A percentile compares a stretch with the other conserved stretches of the same genome.
phyloP scores from a whole-genome alignment of 2,797 vertebrate species.

The Peromyscus nudipes region DNA sequence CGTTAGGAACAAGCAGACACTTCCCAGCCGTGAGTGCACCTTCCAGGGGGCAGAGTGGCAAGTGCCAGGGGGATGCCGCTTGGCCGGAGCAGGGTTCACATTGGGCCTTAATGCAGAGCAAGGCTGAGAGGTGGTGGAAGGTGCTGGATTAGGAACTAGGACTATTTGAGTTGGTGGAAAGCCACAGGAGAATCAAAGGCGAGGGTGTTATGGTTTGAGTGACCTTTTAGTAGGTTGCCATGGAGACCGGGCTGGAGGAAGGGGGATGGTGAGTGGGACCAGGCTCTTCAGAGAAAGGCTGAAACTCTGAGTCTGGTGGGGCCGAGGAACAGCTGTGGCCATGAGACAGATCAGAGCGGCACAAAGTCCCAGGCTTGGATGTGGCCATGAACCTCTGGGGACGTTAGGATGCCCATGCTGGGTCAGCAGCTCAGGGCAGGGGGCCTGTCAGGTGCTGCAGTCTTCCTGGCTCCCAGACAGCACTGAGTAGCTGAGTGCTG shows the following conservation, averaged over 20 bases:
- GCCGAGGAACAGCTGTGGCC: background rate
- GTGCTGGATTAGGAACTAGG: background rate
- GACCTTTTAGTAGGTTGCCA: background rate
- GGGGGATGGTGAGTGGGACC: background rate
- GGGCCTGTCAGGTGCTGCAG: background rate
- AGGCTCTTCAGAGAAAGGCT: background rate
- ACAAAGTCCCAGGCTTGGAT: background rate
- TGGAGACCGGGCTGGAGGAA: background rate
- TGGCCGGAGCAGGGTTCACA: background rate
- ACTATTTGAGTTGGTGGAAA: background rate
- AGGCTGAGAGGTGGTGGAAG: background rate
- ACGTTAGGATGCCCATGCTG: background rate
- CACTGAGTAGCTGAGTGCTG: background rate
- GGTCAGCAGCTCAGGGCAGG: background rate
- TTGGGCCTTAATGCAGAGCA: background rate
- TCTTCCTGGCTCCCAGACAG: background rate
- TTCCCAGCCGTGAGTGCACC: background rate
- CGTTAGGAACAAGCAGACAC: background rate
- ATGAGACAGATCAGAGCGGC: background rate
- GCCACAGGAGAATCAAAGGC: background rate
- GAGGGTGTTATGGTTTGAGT: background rate
- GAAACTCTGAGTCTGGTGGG: background rate
- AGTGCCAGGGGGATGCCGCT: background rate
- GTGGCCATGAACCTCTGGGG: fast-evolving
- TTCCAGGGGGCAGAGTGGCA: background rate